Evolutionary conservation across 2,888 invertebrate species (phyloP), one percentile per base, ranked within the genome.

Genomic region (Creontiades dilutus): DNA sequence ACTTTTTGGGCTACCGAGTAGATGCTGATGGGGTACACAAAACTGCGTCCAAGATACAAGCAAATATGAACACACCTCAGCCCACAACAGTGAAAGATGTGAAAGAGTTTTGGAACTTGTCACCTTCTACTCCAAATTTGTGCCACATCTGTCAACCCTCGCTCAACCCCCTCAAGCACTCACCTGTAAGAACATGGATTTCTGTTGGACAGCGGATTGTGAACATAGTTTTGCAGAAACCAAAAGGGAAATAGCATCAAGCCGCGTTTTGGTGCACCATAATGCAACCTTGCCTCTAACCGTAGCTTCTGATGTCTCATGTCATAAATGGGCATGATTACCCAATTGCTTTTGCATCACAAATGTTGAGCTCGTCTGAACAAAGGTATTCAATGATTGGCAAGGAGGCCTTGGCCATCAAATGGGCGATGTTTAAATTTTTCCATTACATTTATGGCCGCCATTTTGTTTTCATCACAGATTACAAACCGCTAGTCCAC

Each of bases 301-400:
- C 19, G n/a, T 86, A 23, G 61, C 86, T 23, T 37, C 68, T 86
- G 86, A 86, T 46, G 86, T n/a, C n/a, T n/a, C n/a, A n/a, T n/a
- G n/a, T n/a, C n/a, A n/a, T n/a, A n/a, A n/a, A n/a, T n/a, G n/a
- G n/a, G n/a, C n/a, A n/a, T n/a, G n/a, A n/a, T n/a, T n/a, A n/a
- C n/a, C n/a, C n/a, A n/a, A n/a, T n/a, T n/a, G n/a, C n/a, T n/a
- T n/a, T n/a, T n/a, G n/a, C n/a, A n/a, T n/a, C n/a, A n/a, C n/a
- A n/a, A n/a, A n/a, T n/a, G n/a, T n/a, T n/a, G n/a, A n/a, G n/a
- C n/a, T n/a, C n/a, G n/a, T n/a, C n/a, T n/a, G n/a, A n/a, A n/a
- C n/a, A n/a, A n/a, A n/a, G n/a, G n/a, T n/a, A n/a, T n/a, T n/a
- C n/a, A n/a, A n/a, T n/a, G n/a, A n/a, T n/a, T n/a, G n/a, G n/a